Conservation (phyloP, 2,888 invertebrate genomes). For the Pterostichus madidus region DNA sequence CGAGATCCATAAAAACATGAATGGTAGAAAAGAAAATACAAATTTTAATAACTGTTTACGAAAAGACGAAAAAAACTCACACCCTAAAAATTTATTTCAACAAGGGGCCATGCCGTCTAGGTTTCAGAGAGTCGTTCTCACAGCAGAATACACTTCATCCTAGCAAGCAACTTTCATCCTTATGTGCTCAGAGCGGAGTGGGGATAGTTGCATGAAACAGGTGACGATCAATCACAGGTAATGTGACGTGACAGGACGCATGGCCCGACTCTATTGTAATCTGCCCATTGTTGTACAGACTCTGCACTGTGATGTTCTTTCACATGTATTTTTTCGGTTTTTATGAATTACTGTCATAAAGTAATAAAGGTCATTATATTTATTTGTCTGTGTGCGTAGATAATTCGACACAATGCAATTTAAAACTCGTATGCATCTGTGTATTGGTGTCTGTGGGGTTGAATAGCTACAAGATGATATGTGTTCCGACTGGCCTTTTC, state of each 20-base stretch:
- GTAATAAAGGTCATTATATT: constrained; percentile 68
- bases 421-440: constrained; percentile 64
- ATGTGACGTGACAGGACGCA: constrained; percentile 78
- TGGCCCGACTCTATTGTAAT: constrained; percentile 78
- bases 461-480: constrained; percentile 39
- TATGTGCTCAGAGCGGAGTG: constrained; percentile 35
- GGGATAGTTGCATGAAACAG: neutral
- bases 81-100: constrained; percentile 74
- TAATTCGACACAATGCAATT: constrained; percentile 66
- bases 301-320: constrained; percentile 72
- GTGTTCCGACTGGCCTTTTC: constrained; percentile 44
- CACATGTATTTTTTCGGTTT: constrained; percentile 73
- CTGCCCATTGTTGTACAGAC: constrained; percentile 75
- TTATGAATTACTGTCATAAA: constrained; percentile 72
- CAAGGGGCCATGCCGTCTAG: constrained; percentile 76
- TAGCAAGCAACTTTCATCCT: constrained; percentile 57
- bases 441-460: constrained; percentile 35
- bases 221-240: constrained; percentile 77
- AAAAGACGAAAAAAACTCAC: constrained; percentile 73
- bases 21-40: constrained; percentile 71
- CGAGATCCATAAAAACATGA: constrained; percentile 61
- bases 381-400: constrained; percentile 66
- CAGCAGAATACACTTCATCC: constrained; percentile 33
- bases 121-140: constrained; percentile 69
- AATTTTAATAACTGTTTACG: constrained; percentile 72